Base-by-base conservation (phyloP, 2,113 vertebrate species). In the Pterocles orientalis region DNA sequence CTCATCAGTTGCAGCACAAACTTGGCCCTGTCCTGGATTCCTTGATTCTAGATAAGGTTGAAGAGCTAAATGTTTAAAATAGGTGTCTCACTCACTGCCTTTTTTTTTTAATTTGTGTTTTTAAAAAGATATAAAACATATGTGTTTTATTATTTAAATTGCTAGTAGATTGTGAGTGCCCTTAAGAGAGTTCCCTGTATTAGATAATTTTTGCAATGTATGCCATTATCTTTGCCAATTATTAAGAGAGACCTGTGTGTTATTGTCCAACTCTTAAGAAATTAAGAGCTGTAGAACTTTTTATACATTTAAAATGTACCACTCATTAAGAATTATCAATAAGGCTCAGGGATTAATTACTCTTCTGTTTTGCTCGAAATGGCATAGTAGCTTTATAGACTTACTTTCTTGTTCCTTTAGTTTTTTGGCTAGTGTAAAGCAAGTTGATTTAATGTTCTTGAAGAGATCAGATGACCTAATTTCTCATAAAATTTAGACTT, bases 41-140 rank as follows among this genome's bases (percentile, higher is more conserved):
- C 25, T 57, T 65, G 8, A 9, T 25, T 70, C 29, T 84, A 12
- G 26, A 45, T 14, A 28, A 70, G 3, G 23, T 75, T 6, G 8
- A 39, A 56, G 47, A 71, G 8, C 12, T 26, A 60, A 62, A 7
- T 68, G 11, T 24, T 90, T 75, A 78, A 75, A 80, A 33, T 60
- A 26, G 1, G 4, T 34, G 3, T 51, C 10, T 70, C 58, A n/a
- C 1, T 2, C 58, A n/a, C 1, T 2, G 0, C 2, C 7, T 8
- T 14, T 31, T 10, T 9, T 7, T 51, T 9, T 33, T 19, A 23
- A 6, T 43, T 19, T 53, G 1, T 43, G 2, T 65, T 5, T 21
- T 68, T 56, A 41, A 41, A 86, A 56, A 14, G 8, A 21, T 16
- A 3, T 3, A 21, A 79, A 68, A 2, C 7, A 16, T 43, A 6